Conservation (phyloP, 2,113 vertebrate genomes). For the Equus quagga region DNA sequence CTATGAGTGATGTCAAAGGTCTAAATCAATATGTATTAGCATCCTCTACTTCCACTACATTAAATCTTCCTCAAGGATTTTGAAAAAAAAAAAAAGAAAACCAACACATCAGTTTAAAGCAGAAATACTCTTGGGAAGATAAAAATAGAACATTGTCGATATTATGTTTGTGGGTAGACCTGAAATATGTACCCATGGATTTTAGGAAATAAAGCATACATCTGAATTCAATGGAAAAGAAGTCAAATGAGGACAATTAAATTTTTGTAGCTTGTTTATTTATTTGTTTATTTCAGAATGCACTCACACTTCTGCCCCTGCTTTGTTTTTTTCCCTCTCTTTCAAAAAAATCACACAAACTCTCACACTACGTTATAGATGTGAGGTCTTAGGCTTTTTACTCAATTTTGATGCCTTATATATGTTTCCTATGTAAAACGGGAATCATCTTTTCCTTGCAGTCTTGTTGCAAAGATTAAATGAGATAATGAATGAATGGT, state of each 20-base stretch:
- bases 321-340: background rate
- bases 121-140: conserved; percentile 47
- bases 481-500: background rate
- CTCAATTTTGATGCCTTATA: background rate
- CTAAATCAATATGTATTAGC: conserved; percentile 63
- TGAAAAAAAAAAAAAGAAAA: background rate
- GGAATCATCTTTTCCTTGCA: background rate
- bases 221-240: conserved; percentile 9
- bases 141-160: conserved; percentile 16
- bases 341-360: background rate
- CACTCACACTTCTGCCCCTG: background rate
- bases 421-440: background rate
- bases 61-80: conserved; percentile 58
- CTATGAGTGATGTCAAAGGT: conserved; percentile 59
- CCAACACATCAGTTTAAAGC: background rate
- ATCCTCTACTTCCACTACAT: background rate
- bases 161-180: background rate
- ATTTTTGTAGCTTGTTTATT: background rate
- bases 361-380: background rate
- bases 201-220: background rate
- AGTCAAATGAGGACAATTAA: background rate
- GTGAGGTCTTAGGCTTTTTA: background rate
- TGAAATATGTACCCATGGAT: background rate
- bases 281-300: background rate
- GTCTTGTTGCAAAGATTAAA: background rate